Evolutionary conservation across 2,888 invertebrate species (phyloP).

Genomic region (Lysandra coridon): DNA sequence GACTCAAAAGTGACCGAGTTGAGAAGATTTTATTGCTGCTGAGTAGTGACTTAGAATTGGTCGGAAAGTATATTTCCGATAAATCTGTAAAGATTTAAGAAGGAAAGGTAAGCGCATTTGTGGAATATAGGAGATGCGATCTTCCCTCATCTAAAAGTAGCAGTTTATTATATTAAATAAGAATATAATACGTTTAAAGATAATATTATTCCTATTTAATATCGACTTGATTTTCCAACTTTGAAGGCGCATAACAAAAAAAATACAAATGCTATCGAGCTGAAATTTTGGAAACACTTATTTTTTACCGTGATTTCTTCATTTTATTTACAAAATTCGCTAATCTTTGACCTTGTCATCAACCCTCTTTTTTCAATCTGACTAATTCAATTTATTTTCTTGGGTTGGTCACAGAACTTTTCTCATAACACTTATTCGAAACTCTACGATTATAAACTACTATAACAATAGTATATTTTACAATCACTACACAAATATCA

Average conservation of each 20-base stretch:
- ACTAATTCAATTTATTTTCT: background rate
- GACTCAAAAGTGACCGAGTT: background rate
- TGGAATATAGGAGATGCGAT: background rate
- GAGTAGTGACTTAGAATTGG: no score
- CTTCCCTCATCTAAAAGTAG: background rate
- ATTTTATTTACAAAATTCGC: no score
- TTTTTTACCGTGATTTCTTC: no score
- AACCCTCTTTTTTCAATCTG: background rate
- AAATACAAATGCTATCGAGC: no score
- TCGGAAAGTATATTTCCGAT: no score
- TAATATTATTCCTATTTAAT: background rate
- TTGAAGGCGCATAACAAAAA: no score
- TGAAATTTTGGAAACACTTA: no score
- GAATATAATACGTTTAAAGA: no score
- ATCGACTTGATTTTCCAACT: no score
- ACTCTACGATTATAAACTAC: background rate
- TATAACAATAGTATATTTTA: constrained; percentile 11
- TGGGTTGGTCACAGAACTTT: background rate
- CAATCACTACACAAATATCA: background rate
- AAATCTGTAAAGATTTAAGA: background rate
- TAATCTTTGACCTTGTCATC: no score
- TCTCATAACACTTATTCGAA: background rate
- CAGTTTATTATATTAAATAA: no score
- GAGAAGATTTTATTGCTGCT: background rate
- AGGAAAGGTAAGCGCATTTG: background rate